Evolutionary conservation across 2,113 vertebrate genomes (phyloP).

Genomic region (Callipepla squamata): DNA sequence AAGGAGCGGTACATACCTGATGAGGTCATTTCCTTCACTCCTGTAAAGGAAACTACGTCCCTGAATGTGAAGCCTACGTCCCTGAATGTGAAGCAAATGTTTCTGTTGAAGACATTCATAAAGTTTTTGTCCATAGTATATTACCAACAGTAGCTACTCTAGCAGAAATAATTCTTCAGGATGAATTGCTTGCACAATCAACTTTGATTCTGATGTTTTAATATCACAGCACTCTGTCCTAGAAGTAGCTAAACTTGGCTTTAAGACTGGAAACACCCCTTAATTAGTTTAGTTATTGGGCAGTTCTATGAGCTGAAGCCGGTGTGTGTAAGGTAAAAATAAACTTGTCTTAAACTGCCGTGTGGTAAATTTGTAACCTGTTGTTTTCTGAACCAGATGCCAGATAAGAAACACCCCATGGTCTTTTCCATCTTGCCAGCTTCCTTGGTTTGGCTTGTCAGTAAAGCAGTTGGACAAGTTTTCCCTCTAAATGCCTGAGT

Average conservation of each 20-base stretch:
- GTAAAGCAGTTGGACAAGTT: constrained; percentile 40
- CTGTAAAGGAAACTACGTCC: background rate
- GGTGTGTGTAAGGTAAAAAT: constrained; percentile 60
- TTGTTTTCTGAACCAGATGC: constrained; percentile 53
- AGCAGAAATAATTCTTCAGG: constrained; percentile 39
- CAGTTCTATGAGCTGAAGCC: constrained; percentile 41
- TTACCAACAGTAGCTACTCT: background rate
- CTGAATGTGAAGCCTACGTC: background rate
- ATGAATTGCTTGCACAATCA: constrained; percentile 48
- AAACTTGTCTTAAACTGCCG: constrained; percentile 62
- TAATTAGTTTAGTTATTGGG: constrained; percentile 55
- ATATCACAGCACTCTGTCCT: constrained; percentile 62
- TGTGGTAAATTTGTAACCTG: constrained; percentile 43
- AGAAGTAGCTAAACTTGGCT: constrained; percentile 52
- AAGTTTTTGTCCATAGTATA: background rate
- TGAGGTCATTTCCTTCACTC: background rate
- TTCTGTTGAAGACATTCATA: background rate
- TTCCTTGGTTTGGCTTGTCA: constrained; percentile 20
- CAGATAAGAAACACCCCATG: constrained; percentile 34
- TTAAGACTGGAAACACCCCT: constrained; percentile 51
- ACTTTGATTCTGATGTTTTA: constrained; percentile 63
- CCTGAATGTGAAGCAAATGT: background rate
- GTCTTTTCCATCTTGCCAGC: constrained; percentile 24
- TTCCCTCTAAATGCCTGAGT: constrained; percentile 48
- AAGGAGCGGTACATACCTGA: background rate